Evolutionary conservation across 2,113 vertebrate genomes (phyloP), one percentile per base, ranked within the genome.

Genomic region (Salvelinus fontinalis): DNA sequence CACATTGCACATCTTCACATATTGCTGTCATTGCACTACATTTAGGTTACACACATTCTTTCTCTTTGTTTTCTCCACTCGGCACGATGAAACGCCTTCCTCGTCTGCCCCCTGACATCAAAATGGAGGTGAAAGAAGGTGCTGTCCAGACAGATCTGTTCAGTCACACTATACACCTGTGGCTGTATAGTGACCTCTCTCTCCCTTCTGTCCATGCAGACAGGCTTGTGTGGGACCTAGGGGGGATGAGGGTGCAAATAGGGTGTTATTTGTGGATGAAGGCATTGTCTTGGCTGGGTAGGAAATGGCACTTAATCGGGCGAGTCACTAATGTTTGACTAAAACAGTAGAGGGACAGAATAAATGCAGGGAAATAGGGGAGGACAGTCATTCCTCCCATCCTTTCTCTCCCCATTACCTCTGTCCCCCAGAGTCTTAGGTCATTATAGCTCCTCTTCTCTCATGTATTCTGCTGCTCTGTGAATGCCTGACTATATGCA

Each of bases 391-490:
- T 14, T 54, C 66, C 54, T 31, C 59, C 24, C 20, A 26, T 6
- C 71, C 34, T 59, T 14, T 77, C n/a, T 59, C 69, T 44, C 22
- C 39, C 29, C 70, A 60, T 26, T 77, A 4, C 67, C 22, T 12
- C 67, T 75, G 16, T 51, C 44, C 22, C 22, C 29, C 70, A 60
- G 26, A 62, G 54, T 73, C 26, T 77, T 26, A 3, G 59, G 70
- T 51, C 34, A 75, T 31, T 74, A 65, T 5, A 31, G 74, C 12
- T 82, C 2, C 49, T 73, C 44, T 27, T 31, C 64, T 18, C 59
- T 69, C 13, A 49, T 26, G 29, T 39, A n/a, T 39, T 60, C n/a
- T 13, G 13, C 44, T 4, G 64, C 0, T 29, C 51, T 71, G 39
- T 44, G 9, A 26, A 20, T n/a, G 18, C n/a, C 64, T 3, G 51